These are phyloP conservation scores for Diplodus sargus DNA, from an alignment of 2,797 vertebrate genomes.

Conservation along the genomic window DNA sequence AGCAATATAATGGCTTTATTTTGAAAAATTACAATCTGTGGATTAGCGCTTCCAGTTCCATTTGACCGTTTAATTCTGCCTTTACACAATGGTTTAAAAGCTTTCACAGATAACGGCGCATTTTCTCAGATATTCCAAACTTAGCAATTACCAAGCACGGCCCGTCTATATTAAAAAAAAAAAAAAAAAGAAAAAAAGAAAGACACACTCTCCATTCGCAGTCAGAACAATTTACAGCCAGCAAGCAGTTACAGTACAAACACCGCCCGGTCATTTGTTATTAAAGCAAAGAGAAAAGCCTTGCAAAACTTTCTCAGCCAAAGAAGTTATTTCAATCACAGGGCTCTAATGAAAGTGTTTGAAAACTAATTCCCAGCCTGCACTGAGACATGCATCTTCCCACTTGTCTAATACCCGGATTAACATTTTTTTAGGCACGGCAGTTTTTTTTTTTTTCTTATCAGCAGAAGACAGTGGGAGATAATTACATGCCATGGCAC, in stretches of 20 bases:
- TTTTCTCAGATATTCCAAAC: conserved; percentile 62
- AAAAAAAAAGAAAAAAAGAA: conserved; percentile 14
- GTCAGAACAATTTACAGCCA: conserved; percentile 33
- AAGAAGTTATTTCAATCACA: conserved; percentile 63
- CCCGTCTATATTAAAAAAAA: conserved; percentile 27
- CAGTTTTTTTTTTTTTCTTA: conserved; percentile 53
- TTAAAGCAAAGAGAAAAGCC: conserved; percentile 48
- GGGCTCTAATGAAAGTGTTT: conserved; percentile 65
- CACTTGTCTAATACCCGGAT: conserved; percentile 68
- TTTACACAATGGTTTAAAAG: conserved; percentile 69
- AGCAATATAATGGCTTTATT: conserved; percentile 40
- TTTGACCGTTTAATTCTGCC: conserved; percentile 59
- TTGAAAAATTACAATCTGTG: conserved; percentile 47
- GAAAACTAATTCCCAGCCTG: conserved; percentile 64
- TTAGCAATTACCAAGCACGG: conserved; percentile 64
- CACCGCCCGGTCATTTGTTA: conserved; percentile 29
- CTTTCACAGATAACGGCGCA: conserved; percentile 57
- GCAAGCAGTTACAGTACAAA: conserved; percentile 43
- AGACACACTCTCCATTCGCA: conserved; percentile 28
- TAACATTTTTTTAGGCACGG: conserved; percentile 66
- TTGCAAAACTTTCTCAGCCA: conserved; percentile 39
- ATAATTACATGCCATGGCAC: conserved; percentile 67
- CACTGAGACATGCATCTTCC: conserved; percentile 58
- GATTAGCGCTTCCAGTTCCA: conserved; percentile 46
- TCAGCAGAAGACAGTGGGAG: conserved; percentile 68